phyloP scores from a whole-genome alignment of 2,888 invertebrate species.

The Agrotis ipsilon region DNA sequence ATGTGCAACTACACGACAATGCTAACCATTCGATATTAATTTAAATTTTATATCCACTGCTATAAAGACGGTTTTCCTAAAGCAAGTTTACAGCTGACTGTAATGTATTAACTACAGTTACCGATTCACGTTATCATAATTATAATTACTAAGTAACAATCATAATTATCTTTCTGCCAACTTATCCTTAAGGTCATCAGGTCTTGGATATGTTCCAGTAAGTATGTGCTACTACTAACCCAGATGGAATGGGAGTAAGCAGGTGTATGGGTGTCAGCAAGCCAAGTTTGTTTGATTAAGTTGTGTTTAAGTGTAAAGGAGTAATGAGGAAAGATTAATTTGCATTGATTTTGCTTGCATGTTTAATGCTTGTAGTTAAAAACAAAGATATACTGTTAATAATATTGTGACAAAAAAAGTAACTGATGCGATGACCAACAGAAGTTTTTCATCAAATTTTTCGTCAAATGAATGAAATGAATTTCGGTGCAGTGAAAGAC shows the following conservation, averaged over 20 bases:
- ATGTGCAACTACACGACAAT: neutral
- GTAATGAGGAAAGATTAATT: constrained; percentile 32
- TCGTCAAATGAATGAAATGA: too few species aligned
- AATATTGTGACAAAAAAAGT: too few species aligned
- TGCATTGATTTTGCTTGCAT: constrained; percentile 2
- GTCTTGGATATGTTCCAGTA: constrained; percentile 41
- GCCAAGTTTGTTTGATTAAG: constrained; percentile 36
- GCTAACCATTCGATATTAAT: too few species aligned
- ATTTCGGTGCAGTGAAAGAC: too few species aligned
- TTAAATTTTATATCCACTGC: too few species aligned
- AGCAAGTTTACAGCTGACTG: neutral
- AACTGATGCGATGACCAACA: neutral
- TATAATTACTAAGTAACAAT: constrained; percentile 37
- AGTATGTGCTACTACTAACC: constrained; percentile 42
- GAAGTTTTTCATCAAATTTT: too few species aligned
- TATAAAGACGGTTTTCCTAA: neutral
- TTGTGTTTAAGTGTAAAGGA: constrained; percentile 22
- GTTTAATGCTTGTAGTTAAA: neutral
- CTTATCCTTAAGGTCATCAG: constrained; percentile 57
- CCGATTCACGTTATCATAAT: constrained; percentile 22
- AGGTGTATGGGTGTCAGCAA: constrained; percentile 48
- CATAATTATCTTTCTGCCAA: constrained; percentile 27
- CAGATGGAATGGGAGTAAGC: constrained; percentile 38
- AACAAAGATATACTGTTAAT: too few species aligned
- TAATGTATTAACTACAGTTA: constrained; percentile 40